Conservation (phyloP, 2,113 vertebrate species). For the Muscicapa adusta region DNA sequence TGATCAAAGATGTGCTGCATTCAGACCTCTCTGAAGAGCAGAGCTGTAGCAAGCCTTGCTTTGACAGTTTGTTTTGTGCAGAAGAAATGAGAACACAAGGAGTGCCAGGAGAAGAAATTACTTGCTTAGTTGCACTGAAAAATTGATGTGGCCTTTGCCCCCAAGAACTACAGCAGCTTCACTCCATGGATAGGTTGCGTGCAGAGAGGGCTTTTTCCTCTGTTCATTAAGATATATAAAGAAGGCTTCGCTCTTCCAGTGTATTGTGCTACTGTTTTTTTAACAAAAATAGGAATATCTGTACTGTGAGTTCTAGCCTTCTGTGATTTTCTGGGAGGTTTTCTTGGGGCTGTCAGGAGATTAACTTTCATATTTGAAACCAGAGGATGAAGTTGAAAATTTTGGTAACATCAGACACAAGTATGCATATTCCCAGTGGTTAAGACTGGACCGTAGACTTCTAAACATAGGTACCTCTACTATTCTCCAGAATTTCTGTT, state of each 20-base stretch:
- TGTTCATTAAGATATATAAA: not conserved
- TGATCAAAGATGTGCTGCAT: not conserved
- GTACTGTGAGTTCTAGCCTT: not conserved
- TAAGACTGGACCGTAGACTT: not conserved
- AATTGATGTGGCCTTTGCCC: not conserved
- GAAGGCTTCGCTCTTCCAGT: not conserved
- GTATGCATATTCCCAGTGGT: not conserved
- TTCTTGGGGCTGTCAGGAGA: not conserved
- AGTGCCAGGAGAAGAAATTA: not conserved
- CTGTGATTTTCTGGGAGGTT: not conserved
- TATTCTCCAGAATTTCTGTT: not conserved
- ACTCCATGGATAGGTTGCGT: not conserved
- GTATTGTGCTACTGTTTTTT: not conserved
- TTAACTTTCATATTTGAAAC: not conserved
- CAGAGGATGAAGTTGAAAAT: not conserved
- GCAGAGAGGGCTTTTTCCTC: not conserved
- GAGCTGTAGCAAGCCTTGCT: not conserved
- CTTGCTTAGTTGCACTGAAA: not conserved
- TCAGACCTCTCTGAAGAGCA: not conserved
- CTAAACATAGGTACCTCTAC: not conserved
- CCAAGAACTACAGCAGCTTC: not conserved
- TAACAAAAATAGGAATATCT: not conserved
- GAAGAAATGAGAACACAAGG: not conserved
- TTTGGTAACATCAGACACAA: not conserved
- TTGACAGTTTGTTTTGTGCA: not conserved